phyloP scores from a whole-genome alignment of 2,113 vertebrate genomes.

The Baryphthengus martii region DNA sequence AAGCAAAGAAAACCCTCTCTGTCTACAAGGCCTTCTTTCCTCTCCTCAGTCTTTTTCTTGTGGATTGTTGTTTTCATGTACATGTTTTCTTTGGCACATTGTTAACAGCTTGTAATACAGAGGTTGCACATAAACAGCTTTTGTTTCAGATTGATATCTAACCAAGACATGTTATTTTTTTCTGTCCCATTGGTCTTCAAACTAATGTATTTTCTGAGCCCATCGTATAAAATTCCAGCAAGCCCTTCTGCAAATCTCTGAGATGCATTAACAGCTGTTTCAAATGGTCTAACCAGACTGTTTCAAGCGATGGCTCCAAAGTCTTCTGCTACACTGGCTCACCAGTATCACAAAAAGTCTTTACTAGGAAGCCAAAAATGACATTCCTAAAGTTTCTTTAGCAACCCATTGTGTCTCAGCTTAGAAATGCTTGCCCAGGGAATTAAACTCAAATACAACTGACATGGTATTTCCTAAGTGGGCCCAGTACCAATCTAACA shows the following conservation, averaged over 20 bases:
- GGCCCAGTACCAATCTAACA: not conserved
- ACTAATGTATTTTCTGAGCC: not conserved
- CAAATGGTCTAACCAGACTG: not conserved
- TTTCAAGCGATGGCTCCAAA: not conserved
- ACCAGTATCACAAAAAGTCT: not conserved
- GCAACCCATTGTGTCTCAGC: not conserved
- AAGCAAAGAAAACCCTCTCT: not conserved
- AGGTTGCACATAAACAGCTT: not conserved
- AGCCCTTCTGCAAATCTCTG: constrained; percentile 9
- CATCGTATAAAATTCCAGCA: constrained; percentile 3
- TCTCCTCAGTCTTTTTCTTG: not conserved
- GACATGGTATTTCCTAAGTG: not conserved
- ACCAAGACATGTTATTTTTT: not conserved
- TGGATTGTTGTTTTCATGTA: not conserved
- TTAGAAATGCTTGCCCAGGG: too few species aligned
- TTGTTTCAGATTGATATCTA: not conserved
- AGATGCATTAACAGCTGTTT: not conserved
- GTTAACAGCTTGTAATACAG: not conserved
- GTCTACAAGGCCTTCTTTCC: not conserved
- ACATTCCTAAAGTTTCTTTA: not conserved
- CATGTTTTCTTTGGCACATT: not conserved
- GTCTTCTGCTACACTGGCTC: not conserved
- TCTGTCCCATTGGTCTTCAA: not conserved
- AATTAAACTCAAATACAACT: not conserved
- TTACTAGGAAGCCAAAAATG: not conserved